Evolutionary conservation across 2,113 vertebrate genomes (phyloP).

Genomic region (Poeciliopsis retropinna): DNA sequence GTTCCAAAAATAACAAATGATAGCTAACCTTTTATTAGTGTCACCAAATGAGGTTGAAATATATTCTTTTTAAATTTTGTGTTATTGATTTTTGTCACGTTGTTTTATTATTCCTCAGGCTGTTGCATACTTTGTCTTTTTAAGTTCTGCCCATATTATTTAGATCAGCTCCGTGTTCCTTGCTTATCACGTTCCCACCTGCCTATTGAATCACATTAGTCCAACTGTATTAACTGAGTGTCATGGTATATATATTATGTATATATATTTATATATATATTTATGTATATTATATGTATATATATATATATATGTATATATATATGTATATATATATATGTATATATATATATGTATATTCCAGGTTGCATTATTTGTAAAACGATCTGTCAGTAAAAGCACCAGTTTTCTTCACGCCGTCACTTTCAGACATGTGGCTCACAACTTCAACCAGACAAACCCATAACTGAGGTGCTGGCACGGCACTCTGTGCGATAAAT

Average conservation of each 20-base stretch:
- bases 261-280: no score
- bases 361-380: background rate
- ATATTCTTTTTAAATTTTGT: no score
- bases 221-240: background rate
- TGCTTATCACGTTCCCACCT: background rate
- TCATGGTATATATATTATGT: no score
- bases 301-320: no score
- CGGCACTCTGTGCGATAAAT: background rate
- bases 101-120: no score
- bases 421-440: background rate
- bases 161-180: background rate
- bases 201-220: background rate
- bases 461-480: background rate
- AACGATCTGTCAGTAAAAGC: background rate
- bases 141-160: background rate
- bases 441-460: background rate
- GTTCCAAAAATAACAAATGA: no score
- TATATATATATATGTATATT: no score
- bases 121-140: background rate
- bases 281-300: no score
- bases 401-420: background rate
- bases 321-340: no score
- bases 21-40: no score
- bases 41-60: no score
- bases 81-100: no score